phyloP scores from a whole-genome alignment of 2,113 vertebrate species.

The Boulengeromyrus knoepffleri region DNA sequence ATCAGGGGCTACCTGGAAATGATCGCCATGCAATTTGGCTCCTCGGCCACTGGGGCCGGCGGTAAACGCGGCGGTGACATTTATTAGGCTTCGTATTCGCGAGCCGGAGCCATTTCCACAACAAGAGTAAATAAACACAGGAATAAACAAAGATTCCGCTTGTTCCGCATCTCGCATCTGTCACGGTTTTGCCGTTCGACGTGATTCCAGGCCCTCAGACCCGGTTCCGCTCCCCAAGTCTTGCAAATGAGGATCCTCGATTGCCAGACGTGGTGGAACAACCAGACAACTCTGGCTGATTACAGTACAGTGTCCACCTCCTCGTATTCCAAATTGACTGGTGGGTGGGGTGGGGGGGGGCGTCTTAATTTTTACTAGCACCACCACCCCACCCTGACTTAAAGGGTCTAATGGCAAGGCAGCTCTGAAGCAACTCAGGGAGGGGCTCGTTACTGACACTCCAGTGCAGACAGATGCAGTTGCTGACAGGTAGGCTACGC shows the following conservation, averaged over 20 bases:
- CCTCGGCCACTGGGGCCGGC: not conserved
- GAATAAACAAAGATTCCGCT: not conserved
- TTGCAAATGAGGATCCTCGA: slow-evolving; percentile 4
- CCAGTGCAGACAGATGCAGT: not conserved
- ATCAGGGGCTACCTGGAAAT: slow-evolving; percentile 10
- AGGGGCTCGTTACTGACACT: not conserved
- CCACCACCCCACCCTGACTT: not conserved
- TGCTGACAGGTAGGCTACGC: not conserved
- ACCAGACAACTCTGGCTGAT: not conserved
- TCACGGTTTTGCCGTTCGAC: not conserved
- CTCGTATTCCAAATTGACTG: not conserved
- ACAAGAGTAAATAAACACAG: not conserved
- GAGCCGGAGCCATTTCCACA: not conserved
- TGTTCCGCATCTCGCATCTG: not conserved
- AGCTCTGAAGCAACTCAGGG: not conserved
- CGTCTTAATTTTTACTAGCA: not conserved
- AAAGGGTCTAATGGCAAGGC: not conserved
- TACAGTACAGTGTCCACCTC: not conserved
- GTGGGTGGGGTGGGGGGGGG: not conserved
- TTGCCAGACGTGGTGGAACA: not conserved
- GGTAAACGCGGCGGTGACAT: not conserved
- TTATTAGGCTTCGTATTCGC: not conserved
- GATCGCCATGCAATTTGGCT: slow-evolving; percentile 8
- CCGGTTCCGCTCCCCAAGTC: not conserved
- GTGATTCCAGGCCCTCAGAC: not conserved